These are phyloP conservation scores for Sorex maritimensis DNA, from an alignment of 2,797 vertebrate genomes.

Conservation along the genomic window DNA sequence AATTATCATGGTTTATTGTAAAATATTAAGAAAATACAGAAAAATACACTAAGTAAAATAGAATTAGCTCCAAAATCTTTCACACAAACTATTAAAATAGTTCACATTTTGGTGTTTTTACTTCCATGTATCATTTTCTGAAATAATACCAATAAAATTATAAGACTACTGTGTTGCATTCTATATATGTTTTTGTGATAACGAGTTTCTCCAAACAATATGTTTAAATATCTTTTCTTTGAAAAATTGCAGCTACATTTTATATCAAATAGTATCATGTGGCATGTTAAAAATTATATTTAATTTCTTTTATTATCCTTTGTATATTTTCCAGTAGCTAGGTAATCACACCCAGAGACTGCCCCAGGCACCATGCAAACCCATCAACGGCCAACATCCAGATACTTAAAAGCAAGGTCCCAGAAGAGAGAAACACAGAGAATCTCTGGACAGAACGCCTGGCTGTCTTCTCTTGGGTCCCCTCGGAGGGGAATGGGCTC, in stretches of 20 bases:
- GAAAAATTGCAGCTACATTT: neutral
- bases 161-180: neutral
- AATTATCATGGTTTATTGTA: neutral
- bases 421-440: no score
- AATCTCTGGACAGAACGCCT: no score
- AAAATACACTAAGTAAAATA: conserved; percentile 3
- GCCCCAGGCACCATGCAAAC: no score
- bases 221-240: neutral
- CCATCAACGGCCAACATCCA: no score
- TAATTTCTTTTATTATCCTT: neutral
- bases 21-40: neutral
- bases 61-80: neutral
- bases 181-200: neutral
- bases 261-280: no score
- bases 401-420: no score
- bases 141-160: neutral
- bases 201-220: neutral
- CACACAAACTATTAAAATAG: no score
- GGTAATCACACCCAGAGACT: no score
- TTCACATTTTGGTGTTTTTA: neutral
- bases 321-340: neutral
- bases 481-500: no score
- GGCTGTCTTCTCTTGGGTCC: no score
- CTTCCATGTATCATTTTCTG: conserved; percentile 18
- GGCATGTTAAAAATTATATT: no score